Percentiles rank a stretch among this genome's conserved stretches.
These are phyloP conservation scores for Drosophila repletoides DNA, from an alignment of 1,140 invertebrate species.

Conservation along the genomic window DNA sequence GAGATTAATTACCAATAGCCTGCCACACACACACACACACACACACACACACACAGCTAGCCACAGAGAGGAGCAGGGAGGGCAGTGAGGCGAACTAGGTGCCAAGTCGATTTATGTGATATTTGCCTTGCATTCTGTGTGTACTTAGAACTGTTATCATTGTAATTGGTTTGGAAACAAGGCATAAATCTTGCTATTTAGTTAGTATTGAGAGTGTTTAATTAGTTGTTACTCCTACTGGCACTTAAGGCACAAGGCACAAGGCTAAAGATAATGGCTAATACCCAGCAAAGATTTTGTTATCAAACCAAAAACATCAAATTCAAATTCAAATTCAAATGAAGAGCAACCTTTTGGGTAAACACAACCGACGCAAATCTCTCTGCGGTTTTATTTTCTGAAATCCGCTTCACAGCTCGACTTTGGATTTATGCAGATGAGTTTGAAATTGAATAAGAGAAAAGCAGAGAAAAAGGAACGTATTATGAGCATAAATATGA, in stretches of 20 bases:
- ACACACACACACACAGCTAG: too few relatives aligned
- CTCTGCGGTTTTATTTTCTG: constrained; percentile 27
- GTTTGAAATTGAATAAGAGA: constrained; percentile 22
- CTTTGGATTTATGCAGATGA: constrained; percentile 72
- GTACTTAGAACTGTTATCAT: constrained; percentile 11
- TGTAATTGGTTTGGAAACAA: constrained; percentile 16
- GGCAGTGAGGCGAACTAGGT: neutral
- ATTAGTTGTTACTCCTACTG: neutral
- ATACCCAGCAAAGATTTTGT: too few relatives aligned
- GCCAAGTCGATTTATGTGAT: neutral
- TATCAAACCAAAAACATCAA: too few relatives aligned
- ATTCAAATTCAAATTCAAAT: too few relatives aligned
- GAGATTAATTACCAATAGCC: constrained; percentile 38
- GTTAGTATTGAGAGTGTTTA: constrained; percentile 1
- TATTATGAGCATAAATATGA: constrained; percentile 56
- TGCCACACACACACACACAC: neutral
- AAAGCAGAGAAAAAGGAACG: neutral
- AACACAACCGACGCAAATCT: too few relatives aligned
- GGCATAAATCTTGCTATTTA: too few relatives aligned
- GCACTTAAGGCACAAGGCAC: constrained; percentile 7
- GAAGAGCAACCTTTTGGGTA: constrained; percentile 5
- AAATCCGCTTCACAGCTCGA: too few relatives aligned
- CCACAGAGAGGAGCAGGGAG: too few relatives aligned
- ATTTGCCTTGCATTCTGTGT: neutral
- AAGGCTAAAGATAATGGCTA: too few relatives aligned